A percentile compares a stretch with the other conserved stretches of the same genome.
Conservation (phyloP, 2,113 vertebrate genomes). For the Aphyosemion australe region DNA sequence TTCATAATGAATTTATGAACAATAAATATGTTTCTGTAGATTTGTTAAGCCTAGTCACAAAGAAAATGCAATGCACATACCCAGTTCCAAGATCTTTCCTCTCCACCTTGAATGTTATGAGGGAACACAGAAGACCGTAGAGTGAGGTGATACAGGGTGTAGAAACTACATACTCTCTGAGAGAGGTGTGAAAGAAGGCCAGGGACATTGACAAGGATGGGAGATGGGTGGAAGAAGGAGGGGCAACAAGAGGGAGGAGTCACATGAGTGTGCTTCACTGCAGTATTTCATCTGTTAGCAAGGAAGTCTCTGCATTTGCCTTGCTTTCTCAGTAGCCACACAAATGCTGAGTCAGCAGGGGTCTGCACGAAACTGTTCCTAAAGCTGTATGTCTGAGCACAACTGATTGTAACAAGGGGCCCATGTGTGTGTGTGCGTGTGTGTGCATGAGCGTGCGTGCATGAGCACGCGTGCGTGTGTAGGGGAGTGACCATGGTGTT, state of each 20-base stretch:
- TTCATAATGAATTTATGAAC: too few species aligned
- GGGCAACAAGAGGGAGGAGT: conserved; percentile 52
- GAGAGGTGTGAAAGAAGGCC: conserved; percentile 25
- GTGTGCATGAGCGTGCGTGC: not conserved
- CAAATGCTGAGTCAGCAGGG: conserved; percentile 66
- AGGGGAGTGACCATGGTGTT: not conserved
- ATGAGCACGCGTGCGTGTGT: too few species aligned
- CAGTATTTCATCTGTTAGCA: conserved; percentile 71
- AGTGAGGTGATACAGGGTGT: conserved; percentile 9
- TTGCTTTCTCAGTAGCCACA: conserved; percentile 31
- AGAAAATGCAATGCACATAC: conserved; percentile 23
- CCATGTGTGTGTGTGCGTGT: not conserved
- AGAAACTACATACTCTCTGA: not conserved
- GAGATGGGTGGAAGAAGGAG: conserved; percentile 44
- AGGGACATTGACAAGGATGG: conserved; percentile 37
- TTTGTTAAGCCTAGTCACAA: not conserved
- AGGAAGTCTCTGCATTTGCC: conserved; percentile 58
- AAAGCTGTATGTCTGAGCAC: not conserved
- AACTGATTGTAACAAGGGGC: not conserved
- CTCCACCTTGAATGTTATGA: conserved; percentile 10
- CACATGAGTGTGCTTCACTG: conserved; percentile 62
- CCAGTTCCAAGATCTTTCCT: conserved; percentile 24
- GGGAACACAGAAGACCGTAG: not conserved
- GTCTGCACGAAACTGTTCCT: conserved; percentile 21
- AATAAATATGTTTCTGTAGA: too few species aligned